These are phyloP conservation scores for Mellilla xanthometata DNA, from an alignment of 2,888 invertebrate genomes.

Conservation along the genomic window DNA sequence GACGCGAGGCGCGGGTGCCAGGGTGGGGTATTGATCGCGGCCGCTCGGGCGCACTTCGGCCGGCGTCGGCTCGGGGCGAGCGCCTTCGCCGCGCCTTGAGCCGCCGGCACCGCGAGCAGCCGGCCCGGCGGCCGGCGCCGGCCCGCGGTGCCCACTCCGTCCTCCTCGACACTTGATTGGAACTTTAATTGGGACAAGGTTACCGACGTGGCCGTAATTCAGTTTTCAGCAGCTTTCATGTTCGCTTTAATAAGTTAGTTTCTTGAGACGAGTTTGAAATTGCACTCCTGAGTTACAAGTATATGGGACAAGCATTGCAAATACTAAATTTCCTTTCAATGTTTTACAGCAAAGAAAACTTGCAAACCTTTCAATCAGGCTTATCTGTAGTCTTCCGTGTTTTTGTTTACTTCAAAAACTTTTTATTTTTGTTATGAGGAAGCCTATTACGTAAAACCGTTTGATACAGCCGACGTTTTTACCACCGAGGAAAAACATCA, in stretches of 20 bases:
- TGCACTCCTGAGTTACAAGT: constrained; percentile 9
- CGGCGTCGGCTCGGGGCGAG: constrained; percentile 60
- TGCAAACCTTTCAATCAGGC: too few species aligned
- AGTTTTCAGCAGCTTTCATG: constrained; percentile 41
- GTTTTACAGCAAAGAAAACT: too few species aligned
- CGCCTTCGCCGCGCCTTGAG: constrained; percentile 67
- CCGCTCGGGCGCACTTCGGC: constrained; percentile 67
- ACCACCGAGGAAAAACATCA: too few species aligned
- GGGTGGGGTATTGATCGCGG: constrained; percentile 75
- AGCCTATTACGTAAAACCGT: too few species aligned
- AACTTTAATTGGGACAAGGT: constrained; percentile 80
- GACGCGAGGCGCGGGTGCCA: constrained; percentile 66
- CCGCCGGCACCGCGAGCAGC: constrained; percentile 45
- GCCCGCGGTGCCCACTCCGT: constrained; percentile 67
- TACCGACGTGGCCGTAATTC: constrained; percentile 51
- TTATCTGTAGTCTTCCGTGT: too few species aligned
- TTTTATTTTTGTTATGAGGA: too few species aligned
- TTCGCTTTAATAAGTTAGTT: constrained; percentile 36
- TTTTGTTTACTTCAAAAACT: too few species aligned
- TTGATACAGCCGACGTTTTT: too few species aligned
- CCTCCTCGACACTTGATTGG: constrained; percentile 69
- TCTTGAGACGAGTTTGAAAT: constrained; percentile 30
- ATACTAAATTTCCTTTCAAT: too few species aligned
- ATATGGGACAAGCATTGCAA: neutral
- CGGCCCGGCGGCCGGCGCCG: constrained; percentile 50